Conservation (phyloP, 2,113 vertebrate genomes). For the Phalacrocorax carbo region DNA sequence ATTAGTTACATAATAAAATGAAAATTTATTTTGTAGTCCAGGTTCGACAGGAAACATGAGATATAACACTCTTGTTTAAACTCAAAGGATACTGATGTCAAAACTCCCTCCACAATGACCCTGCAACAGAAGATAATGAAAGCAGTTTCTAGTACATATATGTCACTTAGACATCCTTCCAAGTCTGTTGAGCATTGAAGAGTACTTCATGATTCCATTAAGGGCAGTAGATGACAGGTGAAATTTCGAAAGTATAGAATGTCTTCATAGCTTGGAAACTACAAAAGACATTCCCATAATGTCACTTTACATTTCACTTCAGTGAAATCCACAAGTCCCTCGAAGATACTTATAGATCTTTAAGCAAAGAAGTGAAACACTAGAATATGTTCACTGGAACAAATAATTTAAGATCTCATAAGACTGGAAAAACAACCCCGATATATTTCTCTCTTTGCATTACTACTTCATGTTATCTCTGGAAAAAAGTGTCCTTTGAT, state of each 20-base stretch:
- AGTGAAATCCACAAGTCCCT: background rate
- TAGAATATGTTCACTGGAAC: background rate
- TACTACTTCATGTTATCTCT: background rate
- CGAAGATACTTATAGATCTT: background rate
- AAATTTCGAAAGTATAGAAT: background rate
- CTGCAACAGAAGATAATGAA: background rate
- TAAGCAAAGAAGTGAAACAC: background rate
- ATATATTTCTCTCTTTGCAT: background rate
- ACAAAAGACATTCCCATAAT: background rate
- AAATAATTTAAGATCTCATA: background rate
- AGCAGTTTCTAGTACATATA: background rate
- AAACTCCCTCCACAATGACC: background rate
- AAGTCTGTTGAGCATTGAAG: background rate
- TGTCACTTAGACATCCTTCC: background rate
- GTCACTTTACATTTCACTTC: background rate
- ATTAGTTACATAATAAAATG: background rate
- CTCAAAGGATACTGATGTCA: background rate
- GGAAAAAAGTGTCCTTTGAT: background rate
- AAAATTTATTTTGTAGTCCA: background rate
- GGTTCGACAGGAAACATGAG: background rate
- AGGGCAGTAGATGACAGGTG: background rate
- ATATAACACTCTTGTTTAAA: background rate
- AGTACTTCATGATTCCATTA: background rate
- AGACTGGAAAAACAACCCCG: background rate
- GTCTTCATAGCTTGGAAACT: background rate